Evolutionary conservation across 2,797 vertebrate genomes (phyloP).

Genomic region (Alfaro cultratus): DNA sequence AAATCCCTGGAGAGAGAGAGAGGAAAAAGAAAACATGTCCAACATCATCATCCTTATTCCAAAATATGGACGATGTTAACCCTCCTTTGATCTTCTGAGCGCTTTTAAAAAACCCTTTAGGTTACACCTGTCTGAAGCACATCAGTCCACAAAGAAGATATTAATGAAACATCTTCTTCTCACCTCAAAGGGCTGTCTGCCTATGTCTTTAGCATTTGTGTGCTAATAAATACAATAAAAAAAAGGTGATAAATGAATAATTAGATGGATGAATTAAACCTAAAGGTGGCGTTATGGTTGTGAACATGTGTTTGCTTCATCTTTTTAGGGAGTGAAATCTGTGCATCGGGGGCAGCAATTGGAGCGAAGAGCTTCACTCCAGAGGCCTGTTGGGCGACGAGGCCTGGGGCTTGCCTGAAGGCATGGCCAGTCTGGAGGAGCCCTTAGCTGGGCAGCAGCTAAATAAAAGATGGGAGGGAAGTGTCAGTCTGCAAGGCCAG

Average conservation of each 20-base stretch:
- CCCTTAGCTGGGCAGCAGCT: constrained; percentile 65
- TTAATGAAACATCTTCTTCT: constrained; percentile 14
- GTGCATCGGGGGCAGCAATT: constrained; percentile 43
- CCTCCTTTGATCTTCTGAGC: background rate
- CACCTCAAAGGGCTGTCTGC: constrained; percentile 21
- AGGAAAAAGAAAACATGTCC: constrained; percentile 39
- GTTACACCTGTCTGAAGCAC: background rate
- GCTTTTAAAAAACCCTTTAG: background rate
- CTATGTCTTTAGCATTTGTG: constrained; percentile 16
- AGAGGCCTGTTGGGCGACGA: constrained; percentile 66
- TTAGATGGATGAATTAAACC: constrained; percentile 65
- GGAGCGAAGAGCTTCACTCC: constrained; percentile 53
- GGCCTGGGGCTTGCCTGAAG: constrained; percentile 76
- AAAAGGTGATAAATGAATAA: constrained; percentile 70
- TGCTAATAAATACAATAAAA: constrained; percentile 66
- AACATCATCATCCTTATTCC: background rate
- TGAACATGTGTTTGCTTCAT: constrained; percentile 29
- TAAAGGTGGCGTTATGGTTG: constrained; percentile 48
- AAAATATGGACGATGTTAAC: constrained; percentile 1
- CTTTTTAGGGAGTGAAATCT: constrained; percentile 31
- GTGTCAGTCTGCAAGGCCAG: constrained; percentile 68
- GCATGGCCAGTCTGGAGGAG: constrained; percentile 76
- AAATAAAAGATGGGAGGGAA: constrained; percentile 76
- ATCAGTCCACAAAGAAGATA: constrained; percentile 4
- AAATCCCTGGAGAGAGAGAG: constrained; percentile 14